Percentiles rank a stretch among this genome's conserved stretches.
phyloP scores from a whole-genome alignment of 2,888 invertebrate species.

The Brachyptera putata region DNA sequence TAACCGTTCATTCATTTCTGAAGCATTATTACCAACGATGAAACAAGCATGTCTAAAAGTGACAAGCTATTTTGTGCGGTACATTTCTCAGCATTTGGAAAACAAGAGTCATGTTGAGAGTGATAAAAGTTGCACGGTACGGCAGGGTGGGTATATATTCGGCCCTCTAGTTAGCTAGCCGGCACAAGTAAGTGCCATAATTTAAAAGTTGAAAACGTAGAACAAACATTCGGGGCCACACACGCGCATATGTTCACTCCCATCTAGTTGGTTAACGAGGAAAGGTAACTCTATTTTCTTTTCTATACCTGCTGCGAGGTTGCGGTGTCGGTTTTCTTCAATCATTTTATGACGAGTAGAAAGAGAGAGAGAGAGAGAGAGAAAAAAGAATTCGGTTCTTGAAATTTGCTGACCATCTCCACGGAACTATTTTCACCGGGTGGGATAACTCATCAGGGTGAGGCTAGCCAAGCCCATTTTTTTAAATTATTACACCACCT shows the following conservation, averaged over 20 bases:
- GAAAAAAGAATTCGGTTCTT: neutral
- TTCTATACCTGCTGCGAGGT: neutral
- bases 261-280: neutral
- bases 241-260: neutral
- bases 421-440: neutral
- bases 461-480: neutral
- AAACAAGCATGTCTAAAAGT: neutral
- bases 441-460: neutral
- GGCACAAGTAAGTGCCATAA: neutral
- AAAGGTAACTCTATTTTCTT: too few species aligned
- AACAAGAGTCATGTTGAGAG: neutral
- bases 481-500: neutral
- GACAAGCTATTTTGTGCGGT: neutral
- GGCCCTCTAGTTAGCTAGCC: neutral
- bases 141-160: too few species aligned
- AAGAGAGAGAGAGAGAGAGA: too few species aligned
- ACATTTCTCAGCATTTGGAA: neutral
- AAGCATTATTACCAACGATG: neutral
- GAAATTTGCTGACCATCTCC: neutral
- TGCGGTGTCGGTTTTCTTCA: neutral
- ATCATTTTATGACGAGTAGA: neutral
- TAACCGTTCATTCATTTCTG: neutral
- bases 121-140: neutral
- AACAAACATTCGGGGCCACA: constrained; percentile 12
- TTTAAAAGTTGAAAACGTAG: neutral